A percentile compares a stretch with the other conserved stretches of the same genome.
phyloP scores from a whole-genome alignment of 2,888 invertebrate species.

The Luffia ferchaultella region DNA sequence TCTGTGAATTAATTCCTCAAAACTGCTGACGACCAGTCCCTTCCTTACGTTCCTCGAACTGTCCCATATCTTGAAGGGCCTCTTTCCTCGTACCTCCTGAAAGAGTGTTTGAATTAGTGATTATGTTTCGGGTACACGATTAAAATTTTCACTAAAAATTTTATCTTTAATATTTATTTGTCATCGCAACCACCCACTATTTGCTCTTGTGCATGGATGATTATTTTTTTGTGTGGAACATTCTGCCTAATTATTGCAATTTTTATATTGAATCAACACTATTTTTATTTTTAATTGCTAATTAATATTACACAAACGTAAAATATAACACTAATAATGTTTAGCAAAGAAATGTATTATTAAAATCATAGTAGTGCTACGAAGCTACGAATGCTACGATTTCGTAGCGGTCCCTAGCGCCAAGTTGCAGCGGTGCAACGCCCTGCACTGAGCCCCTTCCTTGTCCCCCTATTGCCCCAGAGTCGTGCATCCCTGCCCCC shows the following conservation, averaged over 20 bases:
- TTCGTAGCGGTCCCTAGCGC: slow-evolving; percentile 25
- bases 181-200: no score
- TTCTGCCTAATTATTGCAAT: no score
- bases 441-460: slow-evolving; percentile 18
- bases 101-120: neutral
- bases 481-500: slow-evolving; percentile 23
- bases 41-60: slow-evolving; percentile 92
- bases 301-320: no score
- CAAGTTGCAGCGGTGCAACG: slow-evolving; percentile 55
- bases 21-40: slow-evolving; percentile 90
- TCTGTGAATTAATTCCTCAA: slow-evolving; percentile 86
- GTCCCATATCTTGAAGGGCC: slow-evolving; percentile 98
- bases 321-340: no score
- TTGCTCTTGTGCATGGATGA: no score
- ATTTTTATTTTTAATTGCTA: no score
- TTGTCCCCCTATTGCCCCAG: slow-evolving; percentile 16
- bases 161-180: no score
- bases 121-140: no score
- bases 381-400: slow-evolving; percentile 2
- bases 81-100: slow-evolving; percentile 94
- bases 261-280: no score
- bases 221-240: no score
- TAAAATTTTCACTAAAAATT: no score
- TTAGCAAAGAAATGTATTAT: no score
- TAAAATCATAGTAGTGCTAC: neutral